Conservation (phyloP, 2,888 invertebrate genomes). For the Calameuta filiformis region DNA sequence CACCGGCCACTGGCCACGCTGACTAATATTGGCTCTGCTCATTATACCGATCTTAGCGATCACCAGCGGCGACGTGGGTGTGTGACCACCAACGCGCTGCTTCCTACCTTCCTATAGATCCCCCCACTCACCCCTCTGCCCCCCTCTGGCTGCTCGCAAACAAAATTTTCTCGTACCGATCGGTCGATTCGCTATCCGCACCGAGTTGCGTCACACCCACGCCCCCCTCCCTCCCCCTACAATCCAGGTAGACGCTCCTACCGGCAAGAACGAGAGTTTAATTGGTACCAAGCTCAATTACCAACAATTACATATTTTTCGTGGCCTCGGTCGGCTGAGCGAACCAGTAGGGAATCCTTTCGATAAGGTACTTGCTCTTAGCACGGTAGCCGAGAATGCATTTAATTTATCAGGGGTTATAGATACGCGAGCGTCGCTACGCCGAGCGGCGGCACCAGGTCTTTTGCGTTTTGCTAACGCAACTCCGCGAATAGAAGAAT, state of each 20-base stretch:
- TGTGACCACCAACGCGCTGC: conserved; percentile 36
- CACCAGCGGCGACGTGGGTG: conserved; percentile 39
- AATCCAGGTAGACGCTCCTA: background rate
- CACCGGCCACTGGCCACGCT: conserved; percentile 41
- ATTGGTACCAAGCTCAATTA: conserved; percentile 58
- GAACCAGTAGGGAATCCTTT: background rate
- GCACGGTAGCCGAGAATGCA: conserved; percentile 24
- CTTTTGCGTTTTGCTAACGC: background rate
- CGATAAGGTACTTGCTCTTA: conserved; percentile 4
- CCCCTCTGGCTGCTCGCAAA: background rate
- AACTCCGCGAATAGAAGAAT: conserved; percentile 19
- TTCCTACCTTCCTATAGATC: background rate
- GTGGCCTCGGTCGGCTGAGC: background rate
- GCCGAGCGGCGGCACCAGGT: background rate
- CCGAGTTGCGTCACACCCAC: background rate
- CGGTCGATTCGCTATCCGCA: background rate
- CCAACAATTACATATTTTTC: conserved; percentile 38
- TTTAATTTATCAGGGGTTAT: conserved; percentile 53
- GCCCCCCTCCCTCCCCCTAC: background rate
- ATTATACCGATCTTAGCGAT: conserved; percentile 42
- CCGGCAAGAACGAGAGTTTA: conserved; percentile 26
- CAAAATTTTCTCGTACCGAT: background rate
- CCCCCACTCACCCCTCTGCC: background rate
- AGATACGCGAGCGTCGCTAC: conserved; percentile 35
- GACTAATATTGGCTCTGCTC: conserved; percentile 51